Base-by-base conservation (phyloP, 2,888 invertebrate genomes). In the Lithophane leautieri region DNA sequence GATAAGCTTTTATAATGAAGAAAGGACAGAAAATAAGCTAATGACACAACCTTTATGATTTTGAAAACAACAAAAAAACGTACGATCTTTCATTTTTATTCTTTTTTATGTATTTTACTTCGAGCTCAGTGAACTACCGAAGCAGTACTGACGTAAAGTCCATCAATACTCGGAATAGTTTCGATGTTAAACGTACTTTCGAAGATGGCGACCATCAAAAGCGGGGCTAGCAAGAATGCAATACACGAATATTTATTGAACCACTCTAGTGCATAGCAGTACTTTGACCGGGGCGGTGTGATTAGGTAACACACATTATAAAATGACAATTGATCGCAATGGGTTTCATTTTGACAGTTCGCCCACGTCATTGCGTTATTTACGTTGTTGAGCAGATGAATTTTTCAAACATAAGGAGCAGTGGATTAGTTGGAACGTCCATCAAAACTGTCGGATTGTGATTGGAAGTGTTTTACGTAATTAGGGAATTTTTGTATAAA, bases 61-160 rank as follows among this genome's bases (percentile, higher is more conserved):
- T 25, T 25, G 25, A 54, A n/a, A n/a, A 61, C 11, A 40, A 47
- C 25, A 19, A 25, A 25, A 0, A 2, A 19, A 28, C 1, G 4
- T 47, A 14, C 3, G 14, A 16, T n/a, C 16, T 58, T 28, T 22
- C 8, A 11, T 28, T 50, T 40, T 7, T 40, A 40, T 61, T 54
- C 12, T 3, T 14, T 71, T 40, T 44, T 7, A 52, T 61, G 28
- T 47, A 19, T 54, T 25, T 79, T 28, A 60, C 60, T 72, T 54
- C 61, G n/a, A 47, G 12, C 47, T 40, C 61, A 80, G 73, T 54
- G 28, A 72, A 61, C 60, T 52, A 71, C 34, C 11, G 52, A 62
- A 76, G 80, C 52, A 40, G 52, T 80, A 73, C 61, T 42, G 61
- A 72, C 7, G 54, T 16, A 28, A 80, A 80, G 80, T 77, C 73